phyloP scores from a whole-genome alignment of 2,888 invertebrate genomes.

The Xanthia icteritia region DNA sequence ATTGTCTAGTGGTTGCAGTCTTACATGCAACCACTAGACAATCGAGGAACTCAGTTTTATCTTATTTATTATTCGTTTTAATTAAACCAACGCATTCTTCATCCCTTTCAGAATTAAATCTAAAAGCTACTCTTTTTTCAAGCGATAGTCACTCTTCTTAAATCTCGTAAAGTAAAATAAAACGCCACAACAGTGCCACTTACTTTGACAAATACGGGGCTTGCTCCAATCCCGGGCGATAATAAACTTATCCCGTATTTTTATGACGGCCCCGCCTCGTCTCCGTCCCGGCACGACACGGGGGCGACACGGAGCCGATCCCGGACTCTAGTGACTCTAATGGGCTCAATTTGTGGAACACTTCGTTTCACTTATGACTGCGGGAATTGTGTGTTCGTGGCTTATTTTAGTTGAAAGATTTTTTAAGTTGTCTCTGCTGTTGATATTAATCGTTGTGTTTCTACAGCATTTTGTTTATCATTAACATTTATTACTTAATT shows the following conservation, averaged over 20 bases:
- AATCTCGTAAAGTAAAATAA: conserved; percentile 56
- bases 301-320: conserved; percentile 46
- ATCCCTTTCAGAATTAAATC: conserved; percentile 22
- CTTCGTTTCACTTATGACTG: conserved; percentile 55
- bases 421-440: conserved; percentile 1
- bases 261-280: conserved; percentile 56
- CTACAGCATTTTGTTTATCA: too few species aligned
- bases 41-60: neutral
- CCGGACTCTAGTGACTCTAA: conserved; percentile 51
- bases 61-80: conserved; percentile 9
- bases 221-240: conserved; percentile 61
- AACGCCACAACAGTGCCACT: conserved; percentile 58
- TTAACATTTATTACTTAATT: too few species aligned
- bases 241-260: conserved; percentile 60
- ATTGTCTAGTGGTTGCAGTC: too few species aligned
- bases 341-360: conserved; percentile 56
- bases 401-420: conserved; percentile 15
- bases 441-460: conserved; percentile 1
- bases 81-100: conserved; percentile 18
- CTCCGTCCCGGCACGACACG: conserved; percentile 46
- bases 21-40: too few species aligned
- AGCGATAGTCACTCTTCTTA: conserved; percentile 44
- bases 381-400: conserved; percentile 31
- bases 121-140: neutral
- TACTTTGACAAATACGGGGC: conserved; percentile 61